These are phyloP conservation scores for Meta bourneti DNA, from an alignment of 2,888 invertebrate genomes.

Conservation along the genomic window DNA sequence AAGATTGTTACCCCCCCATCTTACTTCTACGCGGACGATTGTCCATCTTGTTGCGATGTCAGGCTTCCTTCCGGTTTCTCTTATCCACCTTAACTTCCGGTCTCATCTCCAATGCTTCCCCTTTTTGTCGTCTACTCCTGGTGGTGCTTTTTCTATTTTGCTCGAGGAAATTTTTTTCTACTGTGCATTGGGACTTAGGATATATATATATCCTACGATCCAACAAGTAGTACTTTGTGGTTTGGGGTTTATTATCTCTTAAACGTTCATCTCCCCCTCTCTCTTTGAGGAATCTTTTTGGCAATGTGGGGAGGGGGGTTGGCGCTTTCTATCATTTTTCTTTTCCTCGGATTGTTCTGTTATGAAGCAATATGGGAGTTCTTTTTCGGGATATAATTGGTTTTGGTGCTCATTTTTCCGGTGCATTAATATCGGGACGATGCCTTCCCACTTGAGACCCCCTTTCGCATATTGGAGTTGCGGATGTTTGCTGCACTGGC, in stretches of 20 bases:
- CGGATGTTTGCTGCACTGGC: no score
- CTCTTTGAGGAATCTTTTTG: background rate
- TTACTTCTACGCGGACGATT: conserved; percentile 51
- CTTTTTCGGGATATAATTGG: conserved; percentile 65
- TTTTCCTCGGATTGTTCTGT: conserved; percentile 62
- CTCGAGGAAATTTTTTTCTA: conserved; percentile 3
- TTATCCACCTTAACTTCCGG: conserved; percentile 73
- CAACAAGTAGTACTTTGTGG: conserved; percentile 67
- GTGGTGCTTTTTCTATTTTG: conserved; percentile 40
- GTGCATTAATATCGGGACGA: conserved; percentile 52
- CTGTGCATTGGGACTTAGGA: no score
- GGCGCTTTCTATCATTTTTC: conserved; percentile 65
- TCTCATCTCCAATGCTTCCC: conserved; percentile 73
- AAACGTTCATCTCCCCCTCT: conserved; percentile 31
- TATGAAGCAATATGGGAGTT: conserved; percentile 67
- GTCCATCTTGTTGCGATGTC: conserved; percentile 74
- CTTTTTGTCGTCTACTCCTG: conserved; percentile 49
- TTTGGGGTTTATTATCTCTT: conserved; percentile 71
- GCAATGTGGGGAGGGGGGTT: conserved; percentile 11
- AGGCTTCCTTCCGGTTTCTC: conserved; percentile 73
- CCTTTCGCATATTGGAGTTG: no score
- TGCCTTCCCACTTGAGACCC: background rate
- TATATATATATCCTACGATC: conserved; percentile 6
- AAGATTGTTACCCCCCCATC: conserved; percentile 20
- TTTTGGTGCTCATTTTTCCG: conserved; percentile 64